Conservation (phyloP, 2,113 vertebrate genomes). For the Oncorhynchus keta region DNA sequence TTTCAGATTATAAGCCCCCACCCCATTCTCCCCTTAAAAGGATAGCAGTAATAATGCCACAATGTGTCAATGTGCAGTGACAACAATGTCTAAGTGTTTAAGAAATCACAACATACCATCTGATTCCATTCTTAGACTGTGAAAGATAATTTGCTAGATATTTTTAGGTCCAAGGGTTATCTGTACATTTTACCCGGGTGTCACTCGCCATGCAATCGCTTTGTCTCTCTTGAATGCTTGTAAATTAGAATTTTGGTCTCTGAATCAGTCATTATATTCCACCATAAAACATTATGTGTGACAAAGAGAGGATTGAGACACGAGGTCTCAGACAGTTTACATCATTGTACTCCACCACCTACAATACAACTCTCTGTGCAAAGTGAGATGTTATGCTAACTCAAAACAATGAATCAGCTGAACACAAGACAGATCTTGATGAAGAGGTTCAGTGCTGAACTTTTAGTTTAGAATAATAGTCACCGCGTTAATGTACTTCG, state of each 20-base stretch:
- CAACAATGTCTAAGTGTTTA: too few relatives aligned
- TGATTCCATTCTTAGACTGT: too few relatives aligned
- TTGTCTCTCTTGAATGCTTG: background rate
- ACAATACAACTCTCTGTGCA: background rate
- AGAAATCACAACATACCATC: background rate
- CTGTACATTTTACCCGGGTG: background rate
- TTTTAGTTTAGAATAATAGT: constrained; percentile 8
- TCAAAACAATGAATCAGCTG: constrained; percentile 18
- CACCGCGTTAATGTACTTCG: background rate
- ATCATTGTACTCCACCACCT: background rate
- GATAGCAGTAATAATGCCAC: too few relatives aligned
- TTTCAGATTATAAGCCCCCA: background rate
- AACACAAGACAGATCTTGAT: constrained; percentile 20
- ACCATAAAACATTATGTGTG: background rate
- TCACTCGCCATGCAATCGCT: background rate
- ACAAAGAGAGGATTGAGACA: background rate
- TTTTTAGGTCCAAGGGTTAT: background rate
- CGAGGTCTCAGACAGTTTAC: background rate
- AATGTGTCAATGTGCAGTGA: too few relatives aligned
- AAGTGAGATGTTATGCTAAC: constrained; percentile 13
- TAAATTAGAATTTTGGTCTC: background rate
- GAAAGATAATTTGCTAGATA: background rate
- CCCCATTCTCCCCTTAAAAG: too few relatives aligned
- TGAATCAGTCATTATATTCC: background rate
- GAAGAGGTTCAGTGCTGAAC: background rate